Evolutionary conservation across 2,113 vertebrate genomes (phyloP), one percentile per base, ranked within the genome.

Genomic region (Spermophilus dauricus): DNA sequence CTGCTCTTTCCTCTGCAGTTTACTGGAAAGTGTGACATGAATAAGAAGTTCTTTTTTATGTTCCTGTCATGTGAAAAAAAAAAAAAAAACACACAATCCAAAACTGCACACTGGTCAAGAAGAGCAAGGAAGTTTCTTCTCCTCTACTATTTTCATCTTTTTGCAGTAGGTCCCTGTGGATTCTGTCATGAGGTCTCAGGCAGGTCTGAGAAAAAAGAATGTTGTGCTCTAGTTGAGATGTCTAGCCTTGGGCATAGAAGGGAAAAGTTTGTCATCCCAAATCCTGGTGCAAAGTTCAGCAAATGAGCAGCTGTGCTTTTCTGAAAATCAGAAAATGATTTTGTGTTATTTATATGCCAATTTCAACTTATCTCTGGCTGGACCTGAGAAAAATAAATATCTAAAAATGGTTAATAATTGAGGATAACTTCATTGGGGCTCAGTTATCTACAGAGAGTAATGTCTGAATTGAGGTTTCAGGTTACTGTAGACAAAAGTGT

Each of bases 371-470:
- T 69, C 17, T 88, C 63, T 76, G 30, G 12, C 28, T 88, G 85
- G n/a, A 48, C 48, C 28, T 75, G 63, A 82, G 65, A 82, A 95
- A 94, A 92, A 83, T 69, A 94, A 75, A 69, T 93, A 67, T 56
- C 26, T 65, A 53, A 87, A 95, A 97, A 58, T 78, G n/a, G 37
- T 86, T 89, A 80, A 78, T 14, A 28, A 5, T 10, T 73, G 91
- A 8, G 34, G 73, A 24, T 72, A 28, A 69, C 26, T 67, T 83
- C 16, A 61, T 48, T 24, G 26, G 34, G 18, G 26, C 26, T 92
- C 51, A 51, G 53, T 22, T 67, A 48, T 92, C 24, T 18, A 42
- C 10, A 14, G 20, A 26, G 56, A 97, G n/a, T 48, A 11, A 8
- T 4, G 1, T 92, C 37, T 61, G 16, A 56, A 28, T 61, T n/a